Evolutionary conservation across 2,113 vertebrate species (phyloP).

Genomic region (Dermatemys mawii): DNA sequence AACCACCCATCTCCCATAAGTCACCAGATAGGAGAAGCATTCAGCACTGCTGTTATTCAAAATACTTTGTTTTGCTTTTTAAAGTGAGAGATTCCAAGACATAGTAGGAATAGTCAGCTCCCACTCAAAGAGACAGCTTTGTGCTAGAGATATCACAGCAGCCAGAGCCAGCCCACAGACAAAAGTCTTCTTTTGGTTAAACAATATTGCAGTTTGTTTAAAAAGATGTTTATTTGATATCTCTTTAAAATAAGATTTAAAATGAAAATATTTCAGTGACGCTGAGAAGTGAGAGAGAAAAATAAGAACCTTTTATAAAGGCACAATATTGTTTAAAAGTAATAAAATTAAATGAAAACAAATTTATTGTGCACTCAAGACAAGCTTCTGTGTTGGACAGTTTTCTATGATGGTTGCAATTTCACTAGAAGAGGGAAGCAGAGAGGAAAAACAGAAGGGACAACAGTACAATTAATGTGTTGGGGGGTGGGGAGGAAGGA

Average conservation of each 20-base stretch:
- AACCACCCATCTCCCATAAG: not conserved
- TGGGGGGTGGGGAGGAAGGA: too few relatives aligned
- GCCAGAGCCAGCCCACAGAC: not conserved
- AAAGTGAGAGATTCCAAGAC: not conserved
- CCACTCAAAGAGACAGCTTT: not conserved
- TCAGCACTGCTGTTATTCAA: not conserved
- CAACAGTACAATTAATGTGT: not conserved
- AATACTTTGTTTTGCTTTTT: not conserved
- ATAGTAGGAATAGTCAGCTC: not conserved
- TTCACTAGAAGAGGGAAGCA: not conserved
- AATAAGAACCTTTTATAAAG: not conserved
- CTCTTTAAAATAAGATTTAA: too few relatives aligned
- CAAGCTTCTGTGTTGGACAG: not conserved
- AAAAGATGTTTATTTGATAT: too few relatives aligned
- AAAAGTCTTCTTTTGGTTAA: not conserved
- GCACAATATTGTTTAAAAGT: not conserved
- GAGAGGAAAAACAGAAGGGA: not conserved
- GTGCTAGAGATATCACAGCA: not conserved
- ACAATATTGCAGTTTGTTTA: too few relatives aligned
- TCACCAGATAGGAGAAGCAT: not conserved
- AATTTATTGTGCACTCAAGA: not conserved
- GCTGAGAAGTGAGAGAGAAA: not conserved
- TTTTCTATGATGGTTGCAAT: not conserved
- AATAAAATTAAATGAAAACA: not conserved
- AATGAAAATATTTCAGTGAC: too few relatives aligned